A percentile compares a stretch with the other conserved stretches of the same genome.
These are phyloP conservation scores for Prionace glauca DNA, from an alignment of 2,797 vertebrate species.

Conservation along the genomic window DNA sequence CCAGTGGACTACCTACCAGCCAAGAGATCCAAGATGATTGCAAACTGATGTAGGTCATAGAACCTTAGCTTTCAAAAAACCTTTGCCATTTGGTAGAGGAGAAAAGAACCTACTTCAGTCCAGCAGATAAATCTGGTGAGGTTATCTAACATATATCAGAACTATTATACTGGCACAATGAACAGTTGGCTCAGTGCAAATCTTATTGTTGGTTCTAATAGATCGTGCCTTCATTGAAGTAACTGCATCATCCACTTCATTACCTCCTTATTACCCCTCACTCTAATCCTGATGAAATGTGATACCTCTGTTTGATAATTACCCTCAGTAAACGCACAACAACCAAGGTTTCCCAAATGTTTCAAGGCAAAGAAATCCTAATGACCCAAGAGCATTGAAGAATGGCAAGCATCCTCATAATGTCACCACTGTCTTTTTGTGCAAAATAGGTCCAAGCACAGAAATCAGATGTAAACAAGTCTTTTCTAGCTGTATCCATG, in stretches of 20 bases:
- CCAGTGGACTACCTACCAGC: not conserved
- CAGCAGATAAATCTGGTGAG: not conserved
- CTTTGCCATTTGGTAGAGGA: not conserved
- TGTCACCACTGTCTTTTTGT: no score
- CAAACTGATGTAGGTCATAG: not conserved
- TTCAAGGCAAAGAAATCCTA: no score
- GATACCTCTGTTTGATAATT: not conserved
- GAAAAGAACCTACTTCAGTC: not conserved
- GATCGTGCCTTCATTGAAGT: not conserved
- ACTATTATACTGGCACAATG: not conserved
- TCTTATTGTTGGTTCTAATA: not conserved
- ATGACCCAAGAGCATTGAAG: no score
- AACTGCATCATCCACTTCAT: not conserved
- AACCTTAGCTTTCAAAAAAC: not conserved
- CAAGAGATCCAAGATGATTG: not conserved
- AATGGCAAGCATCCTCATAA: no score
- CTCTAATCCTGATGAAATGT: not conserved
- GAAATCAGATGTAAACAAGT: no score
- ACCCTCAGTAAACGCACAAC: not conserved
- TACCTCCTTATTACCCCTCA: not conserved
- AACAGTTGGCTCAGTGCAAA: not conserved
- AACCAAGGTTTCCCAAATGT: no score
- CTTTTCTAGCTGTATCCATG: no score
- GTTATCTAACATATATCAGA: not conserved
- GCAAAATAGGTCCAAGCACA: no score